These are phyloP conservation scores for Syngnathus rostellatus DNA, from an alignment of 2,797 vertebrate species.

Conservation along the genomic window DNA sequence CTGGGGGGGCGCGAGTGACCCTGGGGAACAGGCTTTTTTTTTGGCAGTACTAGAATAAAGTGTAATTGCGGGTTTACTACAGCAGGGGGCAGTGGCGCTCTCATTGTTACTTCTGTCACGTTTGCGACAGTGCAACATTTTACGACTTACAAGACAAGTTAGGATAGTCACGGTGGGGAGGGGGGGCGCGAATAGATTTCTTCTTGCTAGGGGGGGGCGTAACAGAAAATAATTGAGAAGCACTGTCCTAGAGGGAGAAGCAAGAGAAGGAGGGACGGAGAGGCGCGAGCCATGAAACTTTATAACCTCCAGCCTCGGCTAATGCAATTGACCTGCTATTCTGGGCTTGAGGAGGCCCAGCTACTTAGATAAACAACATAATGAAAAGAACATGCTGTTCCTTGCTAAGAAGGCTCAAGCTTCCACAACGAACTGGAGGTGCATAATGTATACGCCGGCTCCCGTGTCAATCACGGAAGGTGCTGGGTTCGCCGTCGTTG, in stretches of 20 bases:
- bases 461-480: conserved; percentile 10
- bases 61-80: no score
- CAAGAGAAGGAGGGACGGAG: neutral
- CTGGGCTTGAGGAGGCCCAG: conserved; percentile 56
- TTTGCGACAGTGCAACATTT: no score
- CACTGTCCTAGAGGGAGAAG: conserved; percentile 27
- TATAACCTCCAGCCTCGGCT: conserved; percentile 59
- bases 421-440: conserved; percentile 34
- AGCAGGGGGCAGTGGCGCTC: no score
- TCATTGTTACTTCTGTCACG: no score
- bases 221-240: no score
- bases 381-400: conserved; percentile 68
- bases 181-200: no score
- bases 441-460: conserved; percentile 25
- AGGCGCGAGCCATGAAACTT: conserved; percentile 49
- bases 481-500: conserved; percentile 2
- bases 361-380: conserved; percentile 66
- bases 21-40: no score
- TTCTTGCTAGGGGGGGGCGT: no score
- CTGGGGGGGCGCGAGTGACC: no score
- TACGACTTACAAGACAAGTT: no score
- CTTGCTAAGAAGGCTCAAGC: conserved; percentile 48
- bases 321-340: conserved; percentile 71
- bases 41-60: no score
- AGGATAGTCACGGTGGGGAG: no score